Percentiles rank a stretch among this genome's conserved stretches.
Conservation (phyloP, 2,888 invertebrate genomes). For the Dexiosoma caninum region DNA sequence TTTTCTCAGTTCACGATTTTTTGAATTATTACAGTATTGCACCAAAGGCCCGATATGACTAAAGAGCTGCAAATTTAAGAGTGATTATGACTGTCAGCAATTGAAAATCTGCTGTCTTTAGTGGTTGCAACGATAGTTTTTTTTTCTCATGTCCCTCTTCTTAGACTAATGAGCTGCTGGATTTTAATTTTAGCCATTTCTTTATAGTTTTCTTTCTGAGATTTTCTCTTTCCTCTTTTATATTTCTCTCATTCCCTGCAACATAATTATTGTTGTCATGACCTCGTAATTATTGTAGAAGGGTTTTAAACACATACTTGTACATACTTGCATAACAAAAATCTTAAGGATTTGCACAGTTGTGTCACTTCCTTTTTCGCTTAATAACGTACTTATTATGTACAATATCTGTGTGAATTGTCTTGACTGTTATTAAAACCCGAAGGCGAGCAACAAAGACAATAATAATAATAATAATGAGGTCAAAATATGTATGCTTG, state of each 20-base stretch:
- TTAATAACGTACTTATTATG: constrained; percentile 39
- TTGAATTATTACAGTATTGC: too few relatives aligned
- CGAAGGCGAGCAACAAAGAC: not conserved
- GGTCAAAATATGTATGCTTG: constrained; percentile 43
- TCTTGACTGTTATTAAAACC: constrained; percentile 36
- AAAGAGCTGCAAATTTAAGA: not conserved
- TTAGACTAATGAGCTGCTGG: constrained; percentile 55
- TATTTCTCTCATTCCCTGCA: not conserved
- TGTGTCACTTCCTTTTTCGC: not conserved
- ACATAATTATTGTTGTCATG: constrained; percentile 24
- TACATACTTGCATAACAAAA: not conserved
- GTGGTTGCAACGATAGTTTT: not conserved
- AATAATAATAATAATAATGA: constrained; percentile 39
- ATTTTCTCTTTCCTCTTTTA: not conserved
- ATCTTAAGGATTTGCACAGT: constrained; percentile 17
- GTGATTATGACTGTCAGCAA: not conserved
- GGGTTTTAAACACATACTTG: not conserved
- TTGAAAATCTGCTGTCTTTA: constrained; percentile 14
- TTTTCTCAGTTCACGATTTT: too few relatives aligned
- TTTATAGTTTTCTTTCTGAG: not conserved
- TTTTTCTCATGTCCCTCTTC: not conserved
- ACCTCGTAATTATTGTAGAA: constrained; percentile 52
- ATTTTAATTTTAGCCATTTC: constrained; percentile 27
- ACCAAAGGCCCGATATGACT: too few relatives aligned
- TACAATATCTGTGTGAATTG: not conserved